These are phyloP conservation scores for Aradophagus sp. DNA, from an alignment of 1,140 invertebrate genomes.

Conservation along the genomic window DNA sequence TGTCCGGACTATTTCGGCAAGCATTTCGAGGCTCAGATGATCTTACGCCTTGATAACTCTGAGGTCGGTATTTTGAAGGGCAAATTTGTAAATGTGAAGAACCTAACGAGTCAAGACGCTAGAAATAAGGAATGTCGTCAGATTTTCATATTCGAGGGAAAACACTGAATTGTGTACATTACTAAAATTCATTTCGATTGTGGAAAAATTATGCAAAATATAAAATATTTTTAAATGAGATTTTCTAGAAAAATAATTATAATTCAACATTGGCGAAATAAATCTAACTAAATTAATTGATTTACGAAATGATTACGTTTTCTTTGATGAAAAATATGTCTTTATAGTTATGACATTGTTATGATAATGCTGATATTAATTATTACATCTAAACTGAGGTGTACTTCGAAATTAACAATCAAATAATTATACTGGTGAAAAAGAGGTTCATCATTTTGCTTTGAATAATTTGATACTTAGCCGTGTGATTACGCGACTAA, in stretches of 20 bases:
- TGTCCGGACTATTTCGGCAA: conserved; percentile 35
- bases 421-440: conserved; percentile 46
- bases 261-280: no score
- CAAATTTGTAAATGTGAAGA: conserved; percentile 45
- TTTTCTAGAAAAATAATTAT: no score
- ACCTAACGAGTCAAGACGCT: conserved; percentile 29
- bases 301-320: no score
- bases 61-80: conserved; percentile 30
- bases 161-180: conserved; percentile 23
- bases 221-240: no score
- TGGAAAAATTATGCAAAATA: no score
- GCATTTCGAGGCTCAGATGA: conserved; percentile 39
- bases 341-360: no score
- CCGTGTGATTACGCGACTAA: conserved; percentile 49
- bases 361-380: no score
- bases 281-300: no score
- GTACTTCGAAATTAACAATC: conserved; percentile 25
- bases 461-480: conserved; percentile 54
- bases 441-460: conserved; percentile 42
- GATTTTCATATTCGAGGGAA: conserved; percentile 41
- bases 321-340: no score
- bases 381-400: background rate
- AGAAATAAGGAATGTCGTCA: conserved; percentile 27
- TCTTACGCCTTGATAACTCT: conserved; percentile 38
- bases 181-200: background rate